Evolutionary conservation across 1,140 invertebrate genomes (phyloP).

Genomic region (Bombyx mori): DNA sequence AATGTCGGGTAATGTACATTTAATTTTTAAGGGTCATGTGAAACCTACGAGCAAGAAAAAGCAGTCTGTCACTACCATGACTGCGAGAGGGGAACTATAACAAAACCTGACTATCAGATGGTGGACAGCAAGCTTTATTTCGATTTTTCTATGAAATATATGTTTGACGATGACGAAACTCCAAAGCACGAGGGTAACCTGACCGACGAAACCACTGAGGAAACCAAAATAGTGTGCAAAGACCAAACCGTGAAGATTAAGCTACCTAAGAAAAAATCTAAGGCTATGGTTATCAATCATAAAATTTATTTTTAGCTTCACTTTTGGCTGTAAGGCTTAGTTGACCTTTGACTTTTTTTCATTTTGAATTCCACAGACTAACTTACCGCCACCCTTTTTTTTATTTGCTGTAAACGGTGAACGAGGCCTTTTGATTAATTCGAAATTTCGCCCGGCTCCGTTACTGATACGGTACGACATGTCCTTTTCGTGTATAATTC

Average conservation of each 20-base stretch:
- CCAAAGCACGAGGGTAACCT: slow-evolving; percentile 7
- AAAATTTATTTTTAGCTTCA: slow-evolving; percentile 58
- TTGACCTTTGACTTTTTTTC: too few species aligned
- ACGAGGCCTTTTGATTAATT: too few species aligned
- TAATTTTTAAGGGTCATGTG: slow-evolving; percentile 72
- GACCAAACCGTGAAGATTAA: slow-evolving; percentile 16
- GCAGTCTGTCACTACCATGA: slow-evolving; percentile 74
- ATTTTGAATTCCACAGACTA: too few species aligned
- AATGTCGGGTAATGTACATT: neutral
- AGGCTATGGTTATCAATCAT: slow-evolving; percentile 64
- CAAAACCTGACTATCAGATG: slow-evolving; percentile 49
- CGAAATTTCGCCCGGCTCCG: too few species aligned
- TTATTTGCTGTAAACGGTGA: too few species aligned
- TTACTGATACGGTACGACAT: too few species aligned
- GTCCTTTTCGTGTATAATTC: too few species aligned
- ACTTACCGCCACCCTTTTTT: too few species aligned
- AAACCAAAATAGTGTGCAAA: slow-evolving; percentile 9
- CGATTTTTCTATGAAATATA: slow-evolving; percentile 56
- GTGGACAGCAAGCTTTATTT: slow-evolving; percentile 62
- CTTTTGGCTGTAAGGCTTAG: too few species aligned
- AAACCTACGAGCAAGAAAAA: slow-evolving; percentile 78
- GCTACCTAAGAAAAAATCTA: slow-evolving; percentile 35
- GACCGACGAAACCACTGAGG: slow-evolving; percentile 11
- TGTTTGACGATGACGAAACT: slow-evolving; percentile 32
- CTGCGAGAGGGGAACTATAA: slow-evolving; percentile 62